These are phyloP conservation scores for Abrostola triplasia DNA, from an alignment of 2,888 invertebrate species.

Conservation along the genomic window DNA sequence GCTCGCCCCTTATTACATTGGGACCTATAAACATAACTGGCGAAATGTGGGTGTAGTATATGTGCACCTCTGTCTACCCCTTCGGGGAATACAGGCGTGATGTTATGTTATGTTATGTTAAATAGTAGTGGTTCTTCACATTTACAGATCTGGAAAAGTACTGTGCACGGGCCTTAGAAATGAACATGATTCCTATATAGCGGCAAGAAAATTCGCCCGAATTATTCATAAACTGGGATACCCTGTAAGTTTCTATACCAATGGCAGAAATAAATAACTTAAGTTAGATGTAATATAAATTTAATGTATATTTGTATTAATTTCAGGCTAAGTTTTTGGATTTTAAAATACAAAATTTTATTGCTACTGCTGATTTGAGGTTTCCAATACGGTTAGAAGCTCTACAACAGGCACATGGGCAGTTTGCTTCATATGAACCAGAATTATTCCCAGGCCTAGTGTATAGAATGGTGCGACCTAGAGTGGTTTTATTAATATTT, in stretches of 20 bases:
- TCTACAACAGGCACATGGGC: slow-evolving; percentile 92
- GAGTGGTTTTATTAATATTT: slow-evolving; percentile 99
- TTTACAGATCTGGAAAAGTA: slow-evolving; percentile 92
- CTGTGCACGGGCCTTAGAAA: slow-evolving; percentile 94
- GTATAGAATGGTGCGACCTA: slow-evolving; percentile 98
- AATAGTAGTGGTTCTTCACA: too few species aligned
- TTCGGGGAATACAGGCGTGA: too few species aligned
- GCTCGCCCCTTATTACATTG: too few species aligned
- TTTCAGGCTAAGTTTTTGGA: slow-evolving; percentile 91
- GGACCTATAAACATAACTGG: too few species aligned
- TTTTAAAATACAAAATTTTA: slow-evolving; percentile 94
- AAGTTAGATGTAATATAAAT: background rate
- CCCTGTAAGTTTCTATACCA: slow-evolving; percentile 84
- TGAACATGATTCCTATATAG: slow-evolving; percentile 93
- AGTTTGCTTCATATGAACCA: slow-evolving; percentile 97
- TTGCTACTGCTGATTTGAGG: slow-evolving; percentile 92
- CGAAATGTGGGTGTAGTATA: too few species aligned
- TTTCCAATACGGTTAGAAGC: slow-evolving; percentile 93
- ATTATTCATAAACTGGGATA: slow-evolving; percentile 95
- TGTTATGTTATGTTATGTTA: too few species aligned
- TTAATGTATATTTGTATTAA: background rate
- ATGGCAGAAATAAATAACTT: background rate
- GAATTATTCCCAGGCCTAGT: slow-evolving; percentile 99
- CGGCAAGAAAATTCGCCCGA: slow-evolving; percentile 93
- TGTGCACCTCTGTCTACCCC: too few species aligned